phyloP scores from a whole-genome alignment of 2,888 invertebrate genomes.

The Eremobia ochroleuca region DNA sequence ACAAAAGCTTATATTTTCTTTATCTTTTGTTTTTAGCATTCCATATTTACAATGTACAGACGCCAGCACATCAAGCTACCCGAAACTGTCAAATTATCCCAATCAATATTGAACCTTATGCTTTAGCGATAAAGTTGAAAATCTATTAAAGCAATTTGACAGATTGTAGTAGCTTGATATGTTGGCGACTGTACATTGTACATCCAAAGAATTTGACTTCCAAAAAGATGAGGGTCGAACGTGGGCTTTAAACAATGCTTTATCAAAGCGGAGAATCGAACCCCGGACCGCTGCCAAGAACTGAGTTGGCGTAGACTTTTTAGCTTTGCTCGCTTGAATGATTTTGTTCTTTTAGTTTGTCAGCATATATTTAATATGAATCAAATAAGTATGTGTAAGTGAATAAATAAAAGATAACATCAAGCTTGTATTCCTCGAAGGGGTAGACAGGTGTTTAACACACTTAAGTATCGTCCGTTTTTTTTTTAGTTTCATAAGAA shows the following conservation, averaged over 20 bases:
- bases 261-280: conserved; percentile 57
- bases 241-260: conserved; percentile 14
- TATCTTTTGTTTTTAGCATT: conserved; percentile 6
- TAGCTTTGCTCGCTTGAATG: neutral
- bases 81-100: no score
- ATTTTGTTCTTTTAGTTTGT: conserved; percentile 6
- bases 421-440: neutral
- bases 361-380: neutral
- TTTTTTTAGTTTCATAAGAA: neutral
- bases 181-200: no score
- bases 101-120: no score
- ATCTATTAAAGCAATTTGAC: no score
- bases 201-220: conserved; percentile 38
- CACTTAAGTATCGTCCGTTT: neutral
- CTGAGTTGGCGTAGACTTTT: conserved; percentile 32
- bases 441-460: neutral
- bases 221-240: conserved; percentile 37
- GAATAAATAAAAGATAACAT: neutral
- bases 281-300: conserved; percentile 54
- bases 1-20: neutral
- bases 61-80: no score
- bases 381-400: neutral
- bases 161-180: no score
- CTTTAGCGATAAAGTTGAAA: no score
- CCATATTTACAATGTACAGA: neutral